A percentile compares a stretch with the other conserved stretches of the same genome.
These are phyloP conservation scores for Vombatus ursinus DNA, from an alignment of 2,113 vertebrate genomes.

Conservation along the genomic window DNA sequence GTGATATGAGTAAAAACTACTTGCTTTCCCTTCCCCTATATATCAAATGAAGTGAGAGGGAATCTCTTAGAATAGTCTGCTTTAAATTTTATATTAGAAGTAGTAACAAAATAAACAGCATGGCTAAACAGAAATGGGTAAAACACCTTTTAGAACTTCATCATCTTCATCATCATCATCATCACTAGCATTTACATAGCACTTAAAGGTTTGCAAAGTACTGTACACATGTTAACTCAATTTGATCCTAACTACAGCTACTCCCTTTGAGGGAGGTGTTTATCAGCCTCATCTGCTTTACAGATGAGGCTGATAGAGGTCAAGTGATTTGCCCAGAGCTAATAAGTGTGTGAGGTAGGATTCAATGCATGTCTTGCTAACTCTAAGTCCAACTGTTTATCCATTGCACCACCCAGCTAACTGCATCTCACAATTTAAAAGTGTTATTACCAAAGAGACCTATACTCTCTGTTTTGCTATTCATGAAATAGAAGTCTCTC, in stretches of 20 bases:
- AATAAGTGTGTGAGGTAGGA: background rate
- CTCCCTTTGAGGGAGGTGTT: constrained; percentile 18
- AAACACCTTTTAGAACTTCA: background rate
- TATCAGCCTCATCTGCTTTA: no score
- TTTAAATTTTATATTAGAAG: constrained; percentile 6
- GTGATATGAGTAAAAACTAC: background rate
- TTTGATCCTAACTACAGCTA: constrained; percentile 3
- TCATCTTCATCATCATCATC: background rate
- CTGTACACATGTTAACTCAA: background rate
- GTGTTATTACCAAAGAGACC: background rate
- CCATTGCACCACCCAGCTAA: background rate
- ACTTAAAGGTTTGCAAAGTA: background rate
- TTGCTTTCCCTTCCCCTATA: background rate
- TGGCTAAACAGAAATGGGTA: accelerated
- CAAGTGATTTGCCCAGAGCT: constrained; percentile 10
- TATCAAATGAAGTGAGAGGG: background rate
- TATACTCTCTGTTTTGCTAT: background rate
- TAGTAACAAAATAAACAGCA: background rate
- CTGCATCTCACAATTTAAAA: background rate
- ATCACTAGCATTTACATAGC: background rate
- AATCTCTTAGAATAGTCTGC: background rate
- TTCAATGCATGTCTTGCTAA: background rate
- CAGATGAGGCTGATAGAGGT: constrained; percentile 15
- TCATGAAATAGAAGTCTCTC: background rate
- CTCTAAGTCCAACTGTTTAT: background rate